These are phyloP conservation scores for Drosophila nigrodunni DNA, from an alignment of 1,140 invertebrate genomes.

Conservation along the genomic window DNA sequence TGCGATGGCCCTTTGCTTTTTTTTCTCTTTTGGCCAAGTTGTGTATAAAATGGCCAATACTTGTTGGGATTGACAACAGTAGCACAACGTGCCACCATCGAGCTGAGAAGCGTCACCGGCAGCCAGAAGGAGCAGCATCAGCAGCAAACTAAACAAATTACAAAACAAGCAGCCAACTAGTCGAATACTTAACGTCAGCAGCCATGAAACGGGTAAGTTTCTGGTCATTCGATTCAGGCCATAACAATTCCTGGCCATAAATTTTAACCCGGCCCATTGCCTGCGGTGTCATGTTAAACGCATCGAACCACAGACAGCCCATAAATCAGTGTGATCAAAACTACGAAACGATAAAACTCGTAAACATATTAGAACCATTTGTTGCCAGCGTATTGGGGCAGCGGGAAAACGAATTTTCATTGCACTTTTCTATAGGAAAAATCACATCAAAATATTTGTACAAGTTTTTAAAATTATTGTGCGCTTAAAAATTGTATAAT, in stretches of 20 bases:
- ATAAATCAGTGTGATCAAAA: conserved; percentile 81
- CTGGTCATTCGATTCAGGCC: conserved; percentile 3
- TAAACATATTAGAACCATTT: conserved; percentile 60
- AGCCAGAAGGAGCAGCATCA: conserved; percentile 37
- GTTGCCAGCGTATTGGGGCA: conserved; percentile 1
- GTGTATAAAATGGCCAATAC: conserved; percentile 64
- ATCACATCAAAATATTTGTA: not conserved
- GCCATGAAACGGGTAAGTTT: conserved; percentile 77
- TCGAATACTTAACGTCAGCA: conserved; percentile 69
- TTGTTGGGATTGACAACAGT: conserved; percentile 53
- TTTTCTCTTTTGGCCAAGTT: conserved; percentile 23
- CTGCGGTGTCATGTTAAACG: conserved; percentile 49
- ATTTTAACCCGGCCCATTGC: conserved; percentile 42
- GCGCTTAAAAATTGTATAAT: too few species aligned
- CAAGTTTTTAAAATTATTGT: too few species aligned
- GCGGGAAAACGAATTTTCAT: not conserved
- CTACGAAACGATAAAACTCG: conserved; percentile 59
- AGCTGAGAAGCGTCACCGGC: not conserved
- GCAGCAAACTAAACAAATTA: conserved; percentile 51
- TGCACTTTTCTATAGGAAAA: not conserved
- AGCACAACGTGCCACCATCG: conserved; percentile 51
- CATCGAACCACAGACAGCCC: conserved; percentile 41
- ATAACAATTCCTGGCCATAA: conserved; percentile 54
- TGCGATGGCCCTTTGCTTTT: conserved; percentile 61
- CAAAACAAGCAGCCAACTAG: conserved; percentile 57